A percentile compares a stretch with the other conserved stretches of the same genome.
phyloP scores from a whole-genome alignment of 1,140 invertebrate genomes.

The Eupeodes corollae region DNA sequence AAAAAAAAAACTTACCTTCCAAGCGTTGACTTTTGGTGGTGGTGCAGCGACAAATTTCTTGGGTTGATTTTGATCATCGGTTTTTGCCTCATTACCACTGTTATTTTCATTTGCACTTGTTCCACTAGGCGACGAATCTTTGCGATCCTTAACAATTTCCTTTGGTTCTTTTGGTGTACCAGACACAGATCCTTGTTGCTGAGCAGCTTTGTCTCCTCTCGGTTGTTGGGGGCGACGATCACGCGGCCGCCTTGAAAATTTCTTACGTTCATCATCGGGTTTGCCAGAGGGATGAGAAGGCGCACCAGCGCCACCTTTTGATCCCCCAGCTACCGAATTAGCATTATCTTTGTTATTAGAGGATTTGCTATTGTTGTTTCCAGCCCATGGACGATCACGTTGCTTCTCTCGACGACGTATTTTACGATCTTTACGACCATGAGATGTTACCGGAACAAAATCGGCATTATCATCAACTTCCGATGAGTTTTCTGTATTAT shows the following conservation, averaged over 20 bases:
- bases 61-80: conserved; percentile 23
- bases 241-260: conserved; percentile 4
- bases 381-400: conserved; percentile 15
- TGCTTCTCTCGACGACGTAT: conserved; percentile 33
- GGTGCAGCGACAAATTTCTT: conserved; percentile 43
- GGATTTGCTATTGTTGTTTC: not conserved
- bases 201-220: too few species aligned
- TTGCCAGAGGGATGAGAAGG: not conserved
- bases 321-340: conserved; percentile 5
- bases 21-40: conserved; percentile 43
- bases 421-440: conserved; percentile 41
- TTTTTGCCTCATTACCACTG: conserved; percentile 25
- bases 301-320: conserved; percentile 11
- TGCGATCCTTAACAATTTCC: conserved; percentile 13
- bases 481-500: conserved; percentile 34
- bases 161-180: conserved; percentile 15
- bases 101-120: conserved; percentile 25
- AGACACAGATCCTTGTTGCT: not conserved
- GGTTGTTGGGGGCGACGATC: conserved; percentile 18
- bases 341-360: not conserved
- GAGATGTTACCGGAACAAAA: conserved; percentile 41
- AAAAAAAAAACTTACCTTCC: conserved; percentile 42
- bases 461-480: conserved; percentile 39
- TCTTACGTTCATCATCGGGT: not conserved
- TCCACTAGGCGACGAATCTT: conserved; percentile 27